phyloP scores from a whole-genome alignment of 2,113 vertebrate genomes.

The Athene cunicularia region DNA sequence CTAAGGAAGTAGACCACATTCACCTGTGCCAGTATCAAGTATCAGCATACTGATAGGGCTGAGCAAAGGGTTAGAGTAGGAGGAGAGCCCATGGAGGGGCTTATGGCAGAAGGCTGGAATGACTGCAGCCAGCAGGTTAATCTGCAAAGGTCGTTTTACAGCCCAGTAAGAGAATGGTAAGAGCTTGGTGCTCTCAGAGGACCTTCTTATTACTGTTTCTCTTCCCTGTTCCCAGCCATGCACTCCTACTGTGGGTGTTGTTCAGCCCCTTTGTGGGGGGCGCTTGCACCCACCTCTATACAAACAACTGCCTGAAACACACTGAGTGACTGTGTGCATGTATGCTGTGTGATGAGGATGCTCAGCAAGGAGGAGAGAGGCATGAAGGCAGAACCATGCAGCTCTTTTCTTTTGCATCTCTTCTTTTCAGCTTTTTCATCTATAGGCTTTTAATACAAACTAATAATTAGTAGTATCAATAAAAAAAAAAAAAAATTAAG shows the following conservation, averaged over 20 bases:
- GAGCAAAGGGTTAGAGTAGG: neutral
- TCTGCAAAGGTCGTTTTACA: neutral
- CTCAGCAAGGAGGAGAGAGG: neutral
- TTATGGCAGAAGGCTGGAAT: neutral
- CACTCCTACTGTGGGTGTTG: neutral
- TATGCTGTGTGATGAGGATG: fast-evolving
- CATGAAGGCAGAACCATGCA: neutral
- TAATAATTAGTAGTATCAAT: neutral
- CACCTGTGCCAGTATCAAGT: neutral
- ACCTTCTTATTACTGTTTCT: neutral
- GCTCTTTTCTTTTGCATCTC: neutral
- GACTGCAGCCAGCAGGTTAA: neutral
- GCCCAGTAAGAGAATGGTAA: neutral
- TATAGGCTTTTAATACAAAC: neutral
- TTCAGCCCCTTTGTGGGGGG: neutral
- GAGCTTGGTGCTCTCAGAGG: neutral
- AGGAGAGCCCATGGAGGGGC: neutral
- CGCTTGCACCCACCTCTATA: neutral
- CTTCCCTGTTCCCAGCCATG: neutral
- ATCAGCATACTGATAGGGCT: neutral
- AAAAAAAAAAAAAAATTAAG: neutral
- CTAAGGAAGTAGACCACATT: neutral
- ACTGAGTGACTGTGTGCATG: fast-evolving
- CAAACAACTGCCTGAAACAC: neutral
- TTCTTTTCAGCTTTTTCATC: neutral